These are phyloP conservation scores for Gopherus flavomarginatus DNA, from an alignment of 2,113 vertebrate species.

Conservation along the genomic window DNA sequence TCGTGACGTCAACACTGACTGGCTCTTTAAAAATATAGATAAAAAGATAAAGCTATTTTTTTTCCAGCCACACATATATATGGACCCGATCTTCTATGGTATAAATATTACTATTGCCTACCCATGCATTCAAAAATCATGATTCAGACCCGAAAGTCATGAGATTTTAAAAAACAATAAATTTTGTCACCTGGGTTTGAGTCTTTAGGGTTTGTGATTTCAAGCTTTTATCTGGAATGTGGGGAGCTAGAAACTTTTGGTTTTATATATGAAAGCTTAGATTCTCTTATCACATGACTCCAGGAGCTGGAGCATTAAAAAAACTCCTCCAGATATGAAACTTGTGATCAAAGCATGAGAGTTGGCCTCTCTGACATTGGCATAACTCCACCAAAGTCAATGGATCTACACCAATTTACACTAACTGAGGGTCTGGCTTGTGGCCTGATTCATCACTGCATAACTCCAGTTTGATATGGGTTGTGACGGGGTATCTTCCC, in stretches of 20 bases:
- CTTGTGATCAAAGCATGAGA: too few species aligned
- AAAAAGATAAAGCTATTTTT: neutral
- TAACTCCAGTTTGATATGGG: neutral
- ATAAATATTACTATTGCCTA: neutral
- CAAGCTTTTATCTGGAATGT: neutral
- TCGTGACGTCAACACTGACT: neutral
- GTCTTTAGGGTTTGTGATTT: neutral
- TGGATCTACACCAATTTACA: neutral
- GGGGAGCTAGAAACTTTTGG: neutral
- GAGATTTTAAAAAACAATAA: neutral
- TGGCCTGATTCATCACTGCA: too few species aligned
- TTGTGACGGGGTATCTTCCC: neutral
- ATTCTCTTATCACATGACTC: neutral
- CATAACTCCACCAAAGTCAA: too few species aligned
- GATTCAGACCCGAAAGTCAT: neutral
- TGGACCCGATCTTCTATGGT: neutral
- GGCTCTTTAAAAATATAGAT: neutral
- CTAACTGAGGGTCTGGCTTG: neutral
- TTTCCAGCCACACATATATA: neutral
- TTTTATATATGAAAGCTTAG: neutral
- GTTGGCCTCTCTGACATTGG: neutral
- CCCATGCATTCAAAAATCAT: neutral
- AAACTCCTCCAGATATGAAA: neutral
- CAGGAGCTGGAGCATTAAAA: neutral
- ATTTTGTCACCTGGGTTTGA: neutral